phyloP scores from a whole-genome alignment of 1,140 invertebrate species.

The Camponotus vicinus region DNA sequence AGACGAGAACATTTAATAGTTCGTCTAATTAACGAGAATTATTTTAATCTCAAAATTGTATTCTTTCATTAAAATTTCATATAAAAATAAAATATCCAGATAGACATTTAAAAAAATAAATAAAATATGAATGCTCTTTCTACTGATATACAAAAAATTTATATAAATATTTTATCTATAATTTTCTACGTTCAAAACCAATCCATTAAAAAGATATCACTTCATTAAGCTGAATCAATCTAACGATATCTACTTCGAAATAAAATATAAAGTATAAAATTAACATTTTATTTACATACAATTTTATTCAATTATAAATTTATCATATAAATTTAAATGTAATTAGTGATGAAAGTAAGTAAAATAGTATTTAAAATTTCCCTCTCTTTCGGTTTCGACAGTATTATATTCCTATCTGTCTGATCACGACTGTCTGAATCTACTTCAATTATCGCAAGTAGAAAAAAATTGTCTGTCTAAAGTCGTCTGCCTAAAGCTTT shows the following conservation, averaged over 20 bases:
- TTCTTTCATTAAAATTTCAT: neutral
- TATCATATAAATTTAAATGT: neutral
- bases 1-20: neutral
- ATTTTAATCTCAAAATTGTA: neutral
- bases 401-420: neutral
- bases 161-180: neutral
- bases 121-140: neutral
- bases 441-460: neutral
- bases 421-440: neutral
- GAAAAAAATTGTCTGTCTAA: slow-evolving; percentile 15
- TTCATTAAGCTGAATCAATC: neutral
- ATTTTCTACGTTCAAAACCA: neutral
- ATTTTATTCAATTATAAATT: no score
- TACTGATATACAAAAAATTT: neutral
- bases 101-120: neutral
- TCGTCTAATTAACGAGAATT: neutral
- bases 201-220: no score
- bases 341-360: neutral
- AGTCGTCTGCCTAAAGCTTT: neutral
- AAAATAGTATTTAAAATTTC: neutral
- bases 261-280: neutral
- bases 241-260: neutral
- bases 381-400: neutral
- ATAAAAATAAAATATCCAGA: neutral
- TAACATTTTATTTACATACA: neutral